Conservation (phyloP, 2,113 vertebrate species). For the Origma solitaria region DNA sequence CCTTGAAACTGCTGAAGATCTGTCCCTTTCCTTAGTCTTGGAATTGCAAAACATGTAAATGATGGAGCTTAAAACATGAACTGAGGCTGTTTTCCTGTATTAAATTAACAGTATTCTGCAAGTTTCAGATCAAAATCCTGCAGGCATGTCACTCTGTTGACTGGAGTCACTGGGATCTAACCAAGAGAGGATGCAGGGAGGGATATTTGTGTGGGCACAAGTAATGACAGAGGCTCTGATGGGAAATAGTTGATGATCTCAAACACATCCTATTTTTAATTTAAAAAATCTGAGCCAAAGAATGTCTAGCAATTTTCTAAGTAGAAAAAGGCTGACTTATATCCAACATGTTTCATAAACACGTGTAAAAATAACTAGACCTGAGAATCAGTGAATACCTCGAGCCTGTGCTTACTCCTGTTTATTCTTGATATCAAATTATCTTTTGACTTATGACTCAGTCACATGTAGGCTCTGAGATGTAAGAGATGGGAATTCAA, state of each 20-base stretch:
- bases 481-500: neutral
- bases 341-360: constrained; percentile 7
- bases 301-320: neutral
- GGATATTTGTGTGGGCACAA: neutral
- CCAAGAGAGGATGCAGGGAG: neutral
- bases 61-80: neutral
- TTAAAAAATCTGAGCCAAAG: neutral
- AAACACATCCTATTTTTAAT: neutral
- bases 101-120: neutral
- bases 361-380: neutral
- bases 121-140: neutral
- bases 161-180: neutral
- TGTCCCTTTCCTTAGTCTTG: neutral
- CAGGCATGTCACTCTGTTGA: neutral
- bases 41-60: neutral
- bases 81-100: neutral
- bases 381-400: constrained; percentile 26
- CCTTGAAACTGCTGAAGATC: neutral
- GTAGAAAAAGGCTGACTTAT: neutral
- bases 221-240: neutral
- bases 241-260: neutral
- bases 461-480: neutral
- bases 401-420: constrained; percentile 35
- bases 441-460: constrained; percentile 8
- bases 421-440: constrained; percentile 47